Evolutionary conservation across 2,113 vertebrate genomes (phyloP), one percentile per base, ranked within the genome.

Genomic region (Micronycteris hirsuta): DNA sequence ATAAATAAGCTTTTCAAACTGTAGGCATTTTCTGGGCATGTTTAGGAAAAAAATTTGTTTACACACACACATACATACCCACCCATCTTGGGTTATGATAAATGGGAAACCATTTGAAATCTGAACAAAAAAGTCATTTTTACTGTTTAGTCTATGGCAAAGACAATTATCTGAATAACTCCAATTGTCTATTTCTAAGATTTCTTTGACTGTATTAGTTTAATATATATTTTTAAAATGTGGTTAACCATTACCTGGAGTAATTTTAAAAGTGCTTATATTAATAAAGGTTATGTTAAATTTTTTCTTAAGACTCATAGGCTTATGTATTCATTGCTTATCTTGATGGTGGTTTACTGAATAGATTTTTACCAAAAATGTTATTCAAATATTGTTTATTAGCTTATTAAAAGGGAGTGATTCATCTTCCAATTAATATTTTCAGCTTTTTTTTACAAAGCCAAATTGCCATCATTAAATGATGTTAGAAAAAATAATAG

Each of bases 351-450:
- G 6, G 2, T 94, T 96, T 56, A 36, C 54, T 96, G 77, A 92
- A 49, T 74, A 85, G 4, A 77, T 77, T 89, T 84, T 94, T 80
- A 54, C 17, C 26, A 65, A 81, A 91, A 73, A 45, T 47, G 3
- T 86, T 90, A 38, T 92, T 33, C 13, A 94, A 38, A 41, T 93
- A 94, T 43, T 63, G 33, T 67, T 95, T 83, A 87, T 80, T 95
- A 93, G 52, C 28, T 80, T 77, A 58, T 58, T 93, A 65, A 83
- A 83, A 95, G 49, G 54, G 17, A 65, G 28, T 93, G 52, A 67
- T 80, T 95, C 13, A 82, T 92, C 16, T 96, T 28, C 71, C 28
- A 67, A 14, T 94, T 70, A 95, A 70, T 82, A 93, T 95, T 97
- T 95, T 89, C 2, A 76, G 14, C 41, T 78, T 63, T 7, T 28